phyloP scores from a whole-genome alignment of 1,140 invertebrate genomes.

The Babylonia areolata region DNA sequence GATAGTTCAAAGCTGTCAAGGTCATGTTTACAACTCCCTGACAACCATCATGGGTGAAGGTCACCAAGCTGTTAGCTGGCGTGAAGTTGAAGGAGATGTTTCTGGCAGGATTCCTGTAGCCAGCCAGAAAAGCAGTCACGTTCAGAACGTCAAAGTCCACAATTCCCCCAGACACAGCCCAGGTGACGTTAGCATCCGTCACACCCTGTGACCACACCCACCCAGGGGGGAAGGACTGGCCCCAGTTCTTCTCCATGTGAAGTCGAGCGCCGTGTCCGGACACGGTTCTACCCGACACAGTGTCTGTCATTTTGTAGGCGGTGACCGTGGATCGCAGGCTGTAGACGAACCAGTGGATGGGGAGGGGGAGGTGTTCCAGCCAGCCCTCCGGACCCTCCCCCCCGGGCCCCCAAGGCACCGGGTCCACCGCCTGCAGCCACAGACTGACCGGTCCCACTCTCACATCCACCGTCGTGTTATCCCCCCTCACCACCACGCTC shows the following conservation, averaged over 20 bases:
- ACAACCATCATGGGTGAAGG: constrained; percentile 52
- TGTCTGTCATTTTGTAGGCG: constrained; percentile 46
- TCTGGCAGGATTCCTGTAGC: constrained; percentile 57
- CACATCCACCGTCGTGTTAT: constrained; percentile 52
- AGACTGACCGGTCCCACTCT: constrained; percentile 44
- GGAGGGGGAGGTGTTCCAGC: constrained; percentile 57
- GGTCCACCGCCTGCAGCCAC: constrained; percentile 36
- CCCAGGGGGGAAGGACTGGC: constrained; percentile 58
- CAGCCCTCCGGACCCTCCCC: constrained; percentile 64
- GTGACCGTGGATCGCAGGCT: constrained; percentile 57
- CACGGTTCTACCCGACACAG: constrained; percentile 24
- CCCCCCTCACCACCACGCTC: constrained; percentile 44
- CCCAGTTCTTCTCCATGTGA: constrained; percentile 70
- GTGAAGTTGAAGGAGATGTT: constrained; percentile 52
- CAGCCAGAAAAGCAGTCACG: constrained; percentile 55
- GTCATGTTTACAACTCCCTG: constrained; percentile 51
- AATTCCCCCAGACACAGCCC: constrained; percentile 58
- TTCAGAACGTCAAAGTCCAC: constrained; percentile 47
- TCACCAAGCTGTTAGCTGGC: constrained; percentile 53
- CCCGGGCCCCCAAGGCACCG: constrained; percentile 54
- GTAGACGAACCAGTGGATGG: constrained; percentile 67
- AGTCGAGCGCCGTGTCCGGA: constrained; percentile 39
- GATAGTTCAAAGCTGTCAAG: constrained; percentile 37
- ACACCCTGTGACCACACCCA: constrained; percentile 66
- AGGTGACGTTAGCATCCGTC: constrained; percentile 41